phyloP scores from a whole-genome alignment of 1,140 invertebrate genomes.

The Hylaeus volcanicus region DNA sequence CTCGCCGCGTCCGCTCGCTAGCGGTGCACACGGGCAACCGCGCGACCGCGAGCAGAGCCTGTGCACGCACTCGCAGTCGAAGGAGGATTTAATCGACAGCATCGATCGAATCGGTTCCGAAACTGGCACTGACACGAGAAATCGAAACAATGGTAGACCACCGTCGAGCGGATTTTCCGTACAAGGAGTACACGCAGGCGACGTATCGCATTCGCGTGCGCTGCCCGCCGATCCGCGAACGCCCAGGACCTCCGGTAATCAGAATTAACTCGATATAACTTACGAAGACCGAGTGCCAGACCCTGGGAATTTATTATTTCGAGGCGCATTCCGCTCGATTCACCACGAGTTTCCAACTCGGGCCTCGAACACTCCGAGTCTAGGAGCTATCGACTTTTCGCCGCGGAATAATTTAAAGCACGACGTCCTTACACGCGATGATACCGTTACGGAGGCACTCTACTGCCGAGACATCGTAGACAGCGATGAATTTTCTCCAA shows the following conservation, averaged over 20 bases:
- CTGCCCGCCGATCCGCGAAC: slow-evolving; percentile 13
- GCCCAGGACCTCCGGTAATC: slow-evolving; percentile 39
- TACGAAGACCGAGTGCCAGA: neutral
- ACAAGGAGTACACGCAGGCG: slow-evolving; percentile 43
- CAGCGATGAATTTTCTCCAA: no score
- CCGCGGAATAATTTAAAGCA: no score
- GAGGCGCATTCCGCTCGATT: neutral
- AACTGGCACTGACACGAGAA: slow-evolving; percentile 59
- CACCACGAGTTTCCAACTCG: no score
- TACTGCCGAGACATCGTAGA: no score
- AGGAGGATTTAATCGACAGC: slow-evolving; percentile 64
- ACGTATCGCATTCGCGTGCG: slow-evolving; percentile 1
- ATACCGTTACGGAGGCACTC: neutral
- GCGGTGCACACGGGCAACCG: neutral
- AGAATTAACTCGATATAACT: slow-evolving; percentile 30
- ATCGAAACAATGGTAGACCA: slow-evolving; percentile 64
- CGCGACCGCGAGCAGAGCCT: neutral
- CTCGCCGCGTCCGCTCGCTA: neutral
- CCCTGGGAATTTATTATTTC: slow-evolving; percentile 31
- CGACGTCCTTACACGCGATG: no score
- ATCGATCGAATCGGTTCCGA: slow-evolving; percentile 56
- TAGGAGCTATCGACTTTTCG: no score
- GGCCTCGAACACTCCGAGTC: no score
- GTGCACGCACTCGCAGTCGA: neutral
- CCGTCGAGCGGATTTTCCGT: slow-evolving; percentile 58